These are phyloP conservation scores for Peromyscus melanophrys DNA, from an alignment of 2,797 vertebrate genomes.

Conservation along the genomic window DNA sequence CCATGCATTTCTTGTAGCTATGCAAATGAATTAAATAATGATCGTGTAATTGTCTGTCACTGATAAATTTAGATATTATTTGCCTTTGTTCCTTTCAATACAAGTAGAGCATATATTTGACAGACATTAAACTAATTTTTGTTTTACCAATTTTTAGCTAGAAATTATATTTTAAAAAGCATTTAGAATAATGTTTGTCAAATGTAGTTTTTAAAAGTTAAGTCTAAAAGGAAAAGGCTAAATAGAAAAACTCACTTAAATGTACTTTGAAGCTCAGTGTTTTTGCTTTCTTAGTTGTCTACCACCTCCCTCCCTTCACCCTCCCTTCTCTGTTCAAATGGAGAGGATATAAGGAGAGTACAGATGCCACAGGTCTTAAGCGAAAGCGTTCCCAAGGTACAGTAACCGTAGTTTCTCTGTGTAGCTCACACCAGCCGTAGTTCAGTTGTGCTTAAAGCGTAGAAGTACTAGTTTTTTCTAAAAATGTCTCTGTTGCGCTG, in stretches of 20 bases:
- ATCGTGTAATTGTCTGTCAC: conserved; percentile 24
- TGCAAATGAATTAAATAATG: conserved; percentile 40
- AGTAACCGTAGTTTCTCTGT: conserved; percentile 90
- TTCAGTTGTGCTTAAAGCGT: conserved; percentile 74
- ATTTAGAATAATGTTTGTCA: conserved; percentile 82
- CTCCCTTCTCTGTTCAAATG: conserved; percentile 99
- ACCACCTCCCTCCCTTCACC: conserved; percentile 98
- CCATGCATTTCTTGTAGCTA: background rate
- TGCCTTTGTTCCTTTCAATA: conserved; percentile 73
- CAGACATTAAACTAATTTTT: conserved; percentile 82
- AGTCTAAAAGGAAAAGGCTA: conserved; percentile 72
- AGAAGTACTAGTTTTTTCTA: conserved; percentile 65
- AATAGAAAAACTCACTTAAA: conserved; percentile 85
- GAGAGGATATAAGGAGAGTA: conserved; percentile 98
- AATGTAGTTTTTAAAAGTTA: conserved; percentile 75
- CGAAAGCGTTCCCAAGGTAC: conserved; percentile 99
- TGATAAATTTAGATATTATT: conserved; percentile 69
- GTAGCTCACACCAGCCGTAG: conserved; percentile 84
- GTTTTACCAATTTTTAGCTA: conserved; percentile 56
- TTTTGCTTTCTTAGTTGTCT: conserved; percentile 99
- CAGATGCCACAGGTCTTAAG: conserved; percentile 97
- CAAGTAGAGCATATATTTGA: conserved; percentile 79
- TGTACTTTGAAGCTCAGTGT: conserved; percentile 94
- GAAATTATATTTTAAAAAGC: conserved; percentile 66
- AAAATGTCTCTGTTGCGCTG: conserved; percentile 17